Base-by-base conservation (phyloP, 2,797 vertebrate genomes). In the Gila robusta region DNA sequence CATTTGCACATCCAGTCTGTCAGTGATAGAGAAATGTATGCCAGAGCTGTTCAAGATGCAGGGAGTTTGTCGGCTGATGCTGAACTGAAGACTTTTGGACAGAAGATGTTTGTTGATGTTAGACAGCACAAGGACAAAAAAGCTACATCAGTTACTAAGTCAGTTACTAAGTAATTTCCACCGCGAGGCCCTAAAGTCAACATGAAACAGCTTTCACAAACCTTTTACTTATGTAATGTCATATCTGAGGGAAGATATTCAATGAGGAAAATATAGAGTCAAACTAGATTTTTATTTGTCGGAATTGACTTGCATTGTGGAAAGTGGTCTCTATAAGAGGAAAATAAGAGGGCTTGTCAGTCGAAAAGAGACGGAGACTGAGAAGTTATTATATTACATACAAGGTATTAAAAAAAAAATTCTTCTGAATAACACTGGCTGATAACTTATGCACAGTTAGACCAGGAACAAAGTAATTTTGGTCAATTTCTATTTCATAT, bases 201-300 rank as follows among this genome's bases (percentile, higher is more conserved):
- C 78, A 80, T 67, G 62, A 67, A 80, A 67, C 78, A 67, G 78
- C 26, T 59, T 59, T 77, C 35, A 77, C 32, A n/a, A 39, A 6
- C 32, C 32, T 7, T 80, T 64, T 28, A 62, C 37, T 9, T 28
- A 37, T 28, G 37, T 64, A 19, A 62, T 79, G 37, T n/a, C 37
- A 62, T 79, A 44, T 41, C 52, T 39, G 76, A 41, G 41, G 59
- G 54, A 41, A 62, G 54, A 78, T 79, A 79, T 79, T 41, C 37
- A 79, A 0, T 41, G 76, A 26, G n/a, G 37, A n/a, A 41, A 79
- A 77, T 26, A 62, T 26, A 62, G 3, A 23, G 4, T 10, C 56
- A 1, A 12, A 79, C 35, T 39, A 41, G 54, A 44, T 41, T 62
- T 78, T 28, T 54, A 62, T 79, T 79, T 11, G 54, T 79, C 23